Evolutionary conservation across 2,797 vertebrate genomes (phyloP).

Genomic region (Cirrhinus mrigala): DNA sequence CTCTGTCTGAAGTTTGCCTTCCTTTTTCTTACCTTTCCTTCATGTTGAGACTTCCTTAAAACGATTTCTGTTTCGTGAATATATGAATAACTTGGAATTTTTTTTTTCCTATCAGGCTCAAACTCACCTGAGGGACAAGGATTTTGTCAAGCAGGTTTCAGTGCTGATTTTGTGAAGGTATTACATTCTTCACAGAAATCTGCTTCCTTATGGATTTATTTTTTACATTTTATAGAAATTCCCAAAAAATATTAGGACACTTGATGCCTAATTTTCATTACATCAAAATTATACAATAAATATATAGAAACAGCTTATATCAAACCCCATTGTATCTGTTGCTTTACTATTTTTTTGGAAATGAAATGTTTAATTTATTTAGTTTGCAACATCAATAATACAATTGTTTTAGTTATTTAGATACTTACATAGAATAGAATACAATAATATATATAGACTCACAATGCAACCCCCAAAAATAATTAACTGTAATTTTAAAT

Average conservation of each 20-base stretch:
- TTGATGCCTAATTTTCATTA: not conserved
- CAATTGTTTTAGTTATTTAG: not conserved
- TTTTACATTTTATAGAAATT: not conserved
- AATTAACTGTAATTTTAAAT: not conserved
- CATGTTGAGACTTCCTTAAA: not conserved
- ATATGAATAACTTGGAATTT: conserved; percentile 47
- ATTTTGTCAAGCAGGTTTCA: conserved; percentile 99
- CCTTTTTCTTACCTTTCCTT: not conserved
- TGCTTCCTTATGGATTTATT: not conserved
- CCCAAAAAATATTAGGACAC: not conserved
- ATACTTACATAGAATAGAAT: not conserved
- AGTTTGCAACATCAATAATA: not conserved
- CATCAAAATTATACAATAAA: too few species aligned
- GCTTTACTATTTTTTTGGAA: too few species aligned
- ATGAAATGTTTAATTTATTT: not conserved
- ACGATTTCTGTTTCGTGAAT: not conserved
- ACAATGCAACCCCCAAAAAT: not conserved
- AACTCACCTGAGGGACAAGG: conserved; percentile 92
- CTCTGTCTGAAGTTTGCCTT: conserved; percentile 21
- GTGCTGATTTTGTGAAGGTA: conserved; percentile 92
- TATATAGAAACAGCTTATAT: not conserved
- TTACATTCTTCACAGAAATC: not conserved
- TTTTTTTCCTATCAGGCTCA: conserved; percentile 70
- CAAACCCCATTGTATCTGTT: too few species aligned
- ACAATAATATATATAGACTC: too few species aligned